These are phyloP conservation scores for Periplaneta americana DNA, from an alignment of 1,140 invertebrate species.

Conservation along the genomic window DNA sequence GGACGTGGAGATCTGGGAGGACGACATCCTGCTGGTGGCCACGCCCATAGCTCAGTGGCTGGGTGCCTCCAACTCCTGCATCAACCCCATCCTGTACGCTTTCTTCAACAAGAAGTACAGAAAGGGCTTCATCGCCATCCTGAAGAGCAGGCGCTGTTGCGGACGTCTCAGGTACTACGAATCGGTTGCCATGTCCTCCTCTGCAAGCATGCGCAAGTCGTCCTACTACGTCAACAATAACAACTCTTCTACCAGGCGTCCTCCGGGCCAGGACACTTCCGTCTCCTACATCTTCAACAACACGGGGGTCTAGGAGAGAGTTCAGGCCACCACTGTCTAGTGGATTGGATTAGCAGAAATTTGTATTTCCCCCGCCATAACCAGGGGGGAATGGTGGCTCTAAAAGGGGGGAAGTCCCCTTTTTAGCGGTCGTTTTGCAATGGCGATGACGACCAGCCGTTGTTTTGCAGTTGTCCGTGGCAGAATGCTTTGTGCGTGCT, in stretches of 20 bases:
- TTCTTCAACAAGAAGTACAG: constrained; percentile 97
- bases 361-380: background rate
- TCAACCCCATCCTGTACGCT: constrained; percentile 96
- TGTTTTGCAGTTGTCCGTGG: background rate
- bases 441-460: background rate
- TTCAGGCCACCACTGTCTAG: background rate
- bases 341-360: constrained; percentile 10
- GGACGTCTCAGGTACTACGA: constrained; percentile 76
- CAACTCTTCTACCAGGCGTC: constrained; percentile 26
- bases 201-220: constrained; percentile 74
- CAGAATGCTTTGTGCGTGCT: background rate
- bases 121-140: constrained; percentile 84
- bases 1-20: constrained; percentile 61
- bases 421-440: background rate
- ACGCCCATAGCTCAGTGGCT: constrained; percentile 91
- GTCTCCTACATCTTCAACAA: constrained; percentile 36
- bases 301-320: constrained; percentile 25
- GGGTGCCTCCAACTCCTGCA: constrained; percentile 92
- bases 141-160: constrained; percentile 78
- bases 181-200: constrained; percentile 69
- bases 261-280: constrained; percentile 28
- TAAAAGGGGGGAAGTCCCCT: background rate
- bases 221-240: constrained; percentile 69
- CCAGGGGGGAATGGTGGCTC: background rate
- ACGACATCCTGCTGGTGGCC: constrained; percentile 71